These are phyloP conservation scores for Mnemiopsis leidyi DNA, from an alignment of 37 sponge, comb jelly and placozoan genomes.

Conservation along the genomic window DNA sequence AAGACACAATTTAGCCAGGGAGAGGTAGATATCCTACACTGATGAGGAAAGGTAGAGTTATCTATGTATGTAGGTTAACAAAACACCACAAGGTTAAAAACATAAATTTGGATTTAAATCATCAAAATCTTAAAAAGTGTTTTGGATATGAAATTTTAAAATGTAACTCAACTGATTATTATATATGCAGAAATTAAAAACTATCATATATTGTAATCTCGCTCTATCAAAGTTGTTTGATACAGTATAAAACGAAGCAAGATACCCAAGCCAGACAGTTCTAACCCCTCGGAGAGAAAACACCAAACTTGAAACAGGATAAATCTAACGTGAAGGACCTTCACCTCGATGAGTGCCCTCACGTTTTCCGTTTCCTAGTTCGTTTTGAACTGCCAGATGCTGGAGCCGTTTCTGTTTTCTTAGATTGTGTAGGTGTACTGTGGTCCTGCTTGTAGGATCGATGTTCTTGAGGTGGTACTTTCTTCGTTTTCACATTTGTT, in stretches of 20 bases:
- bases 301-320: neutral
- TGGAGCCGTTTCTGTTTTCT: neutral
- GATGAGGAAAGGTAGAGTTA: neutral
- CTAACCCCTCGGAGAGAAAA: neutral
- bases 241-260: neutral
- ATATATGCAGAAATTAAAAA: constrained; percentile 58
- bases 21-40: neutral
- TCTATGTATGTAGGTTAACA: neutral
- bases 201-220: neutral
- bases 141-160: constrained; percentile 53
- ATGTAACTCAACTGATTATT: constrained; percentile 55
- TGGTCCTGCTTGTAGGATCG: too few species aligned
- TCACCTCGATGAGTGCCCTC: neutral
- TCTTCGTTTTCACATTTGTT: neutral
- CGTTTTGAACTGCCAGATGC: constrained; percentile 8
- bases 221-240: neutral
- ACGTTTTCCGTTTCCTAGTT: constrained; percentile 55
- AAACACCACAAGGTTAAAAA: constrained; percentile 54
- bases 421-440: constrained; percentile 10
- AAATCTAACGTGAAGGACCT: neutral
- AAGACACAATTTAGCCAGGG: neutral
- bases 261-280: neutral
- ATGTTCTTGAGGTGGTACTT: constrained; percentile 15
- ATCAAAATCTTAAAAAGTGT: constrained; percentile 61
- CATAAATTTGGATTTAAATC: constrained; percentile 52